Percentiles rank a stretch among this genome's conserved stretches.
These are phyloP conservation scores for Drosophila nigritarsus DNA, from an alignment of 2,888 invertebrate genomes.

Conservation along the genomic window DNA sequence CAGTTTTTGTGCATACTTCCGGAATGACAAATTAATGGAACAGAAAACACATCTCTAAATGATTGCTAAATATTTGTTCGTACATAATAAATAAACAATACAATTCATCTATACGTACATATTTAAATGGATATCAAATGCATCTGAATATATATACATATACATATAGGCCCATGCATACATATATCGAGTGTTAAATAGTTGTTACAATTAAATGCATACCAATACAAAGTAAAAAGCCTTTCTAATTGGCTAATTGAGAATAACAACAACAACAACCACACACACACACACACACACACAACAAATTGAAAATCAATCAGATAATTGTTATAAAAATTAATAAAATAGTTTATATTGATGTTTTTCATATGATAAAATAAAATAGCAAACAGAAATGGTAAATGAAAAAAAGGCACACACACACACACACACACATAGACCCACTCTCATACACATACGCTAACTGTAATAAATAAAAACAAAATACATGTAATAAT, in stretches of 20 bases:
- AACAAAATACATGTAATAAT: slow-evolving; percentile 27
- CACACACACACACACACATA: slow-evolving; percentile 2
- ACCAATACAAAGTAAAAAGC: slow-evolving; percentile 1
- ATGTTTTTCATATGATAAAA: slow-evolving; percentile 65
- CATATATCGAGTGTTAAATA: slow-evolving; percentile 76
- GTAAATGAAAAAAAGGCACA: slow-evolving; percentile 7
- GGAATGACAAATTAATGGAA: slow-evolving; percentile 17
- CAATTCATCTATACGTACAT: slow-evolving; percentile 44
- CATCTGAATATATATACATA: slow-evolving; percentile 36
- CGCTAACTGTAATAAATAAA: slow-evolving; percentile 45
- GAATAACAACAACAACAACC: slow-evolving; percentile 21
- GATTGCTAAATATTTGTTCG: slow-evolving; percentile 39
- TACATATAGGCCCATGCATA: slow-evolving; percentile 28
- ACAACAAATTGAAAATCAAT: slow-evolving; percentile 31
- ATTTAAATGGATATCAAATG: slow-evolving; percentile 55
- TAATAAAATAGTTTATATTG: slow-evolving; percentile 70
- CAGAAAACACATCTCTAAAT: slow-evolving; percentile 1
- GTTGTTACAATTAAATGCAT: slow-evolving; percentile 66
- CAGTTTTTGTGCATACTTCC: slow-evolving; percentile 34
- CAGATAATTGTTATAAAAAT: slow-evolving; percentile 52
- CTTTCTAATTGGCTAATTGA: slow-evolving; percentile 30
- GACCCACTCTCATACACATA: slow-evolving; percentile 14
- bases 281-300: slow-evolving; percentile 22
- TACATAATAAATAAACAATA: slow-evolving; percentile 24
- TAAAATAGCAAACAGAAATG: slow-evolving; percentile 25